Evolutionary conservation across 2,797 vertebrate species (phyloP).

Genomic region (Gymnodraco acuticeps): DNA sequence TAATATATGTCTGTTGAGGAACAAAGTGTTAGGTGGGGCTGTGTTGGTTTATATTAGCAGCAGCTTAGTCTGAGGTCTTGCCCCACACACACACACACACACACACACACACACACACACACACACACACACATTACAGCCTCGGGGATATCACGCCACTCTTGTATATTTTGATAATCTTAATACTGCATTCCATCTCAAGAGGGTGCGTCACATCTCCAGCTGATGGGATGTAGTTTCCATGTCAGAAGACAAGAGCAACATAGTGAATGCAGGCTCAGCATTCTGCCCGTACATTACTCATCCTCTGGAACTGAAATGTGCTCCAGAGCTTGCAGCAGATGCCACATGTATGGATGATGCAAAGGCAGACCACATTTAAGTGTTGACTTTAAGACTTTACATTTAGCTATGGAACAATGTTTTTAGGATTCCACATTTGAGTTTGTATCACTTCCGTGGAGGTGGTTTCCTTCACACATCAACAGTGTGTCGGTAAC

Average conservation of each 20-base stretch:
- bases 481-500: neutral
- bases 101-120: no score
- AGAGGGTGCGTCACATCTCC: neutral
- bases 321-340: no score
- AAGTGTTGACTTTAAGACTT: neutral
- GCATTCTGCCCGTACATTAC: no score
- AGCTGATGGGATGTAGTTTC: slow-evolving; percentile 3
- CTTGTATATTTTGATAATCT: slow-evolving; percentile 16
- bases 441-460: neutral
- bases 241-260: neutral
- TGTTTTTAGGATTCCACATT: neutral
- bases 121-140: neutral
- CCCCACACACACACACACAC: no score
- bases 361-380: neutral
- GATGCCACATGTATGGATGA: neutral
- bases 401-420: neutral
- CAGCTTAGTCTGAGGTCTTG: no score
- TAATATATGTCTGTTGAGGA: slow-evolving; percentile 39
- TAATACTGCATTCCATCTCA: neutral
- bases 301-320: no score
- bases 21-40: slow-evolving; percentile 47
- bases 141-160: neutral
- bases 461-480: neutral
- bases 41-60: slow-evolving; percentile 18
- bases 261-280: no score